Evolutionary conservation across 2,888 invertebrate species (phyloP), one percentile per base, ranked within the genome.

Genomic region (Lydus trimaculatus): DNA sequence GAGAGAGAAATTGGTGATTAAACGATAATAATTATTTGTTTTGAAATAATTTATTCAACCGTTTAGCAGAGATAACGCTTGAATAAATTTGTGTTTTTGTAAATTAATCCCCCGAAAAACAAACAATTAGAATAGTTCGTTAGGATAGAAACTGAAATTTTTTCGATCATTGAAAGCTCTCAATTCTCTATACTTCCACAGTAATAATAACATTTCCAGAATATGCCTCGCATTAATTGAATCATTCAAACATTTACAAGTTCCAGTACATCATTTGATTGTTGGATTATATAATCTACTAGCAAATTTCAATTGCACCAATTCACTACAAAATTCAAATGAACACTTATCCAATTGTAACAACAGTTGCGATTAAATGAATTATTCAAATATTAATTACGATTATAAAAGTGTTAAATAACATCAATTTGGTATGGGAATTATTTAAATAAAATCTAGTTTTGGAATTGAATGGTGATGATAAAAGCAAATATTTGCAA

Each of bases 231-330:
- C 48, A 48, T 48, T 48, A 52, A 52, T 52, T 52, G 48, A 52
- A 52, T 52, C 48, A 52, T 52, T 52, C 23, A 23, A 52, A 52
- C 48, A 52, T 52, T 52, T 52, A 23, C 48, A 52, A 52, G 23
- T 23, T 8, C 11, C 48, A 23, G 20, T 52, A 52, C 20, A 52
- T 52, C 20, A 52, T 20, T 52, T 43, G 43, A 43, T 43, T 43
- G 43, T 43, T 43, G 17, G 23, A 52, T 52, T 52, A 23, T 52
- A 52, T n/a, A n/a, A n/a, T n/a, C 23, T 52, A 11, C 48, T 52
- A 52, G 23, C 48, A 52, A 52, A 52, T 52, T 52, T 52, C 48
- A 52, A 48, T 48, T 20, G 48, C 17, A 48, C 48, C 48, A 48
- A 52, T 52, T 20, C 48, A 52, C 48, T 52, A 5, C 6, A 17